Evolutionary conservation across 1,140 invertebrate species (phyloP), one percentile per base, ranked within the genome.

Genomic region (Leptestheria dahalacensis): DNA sequence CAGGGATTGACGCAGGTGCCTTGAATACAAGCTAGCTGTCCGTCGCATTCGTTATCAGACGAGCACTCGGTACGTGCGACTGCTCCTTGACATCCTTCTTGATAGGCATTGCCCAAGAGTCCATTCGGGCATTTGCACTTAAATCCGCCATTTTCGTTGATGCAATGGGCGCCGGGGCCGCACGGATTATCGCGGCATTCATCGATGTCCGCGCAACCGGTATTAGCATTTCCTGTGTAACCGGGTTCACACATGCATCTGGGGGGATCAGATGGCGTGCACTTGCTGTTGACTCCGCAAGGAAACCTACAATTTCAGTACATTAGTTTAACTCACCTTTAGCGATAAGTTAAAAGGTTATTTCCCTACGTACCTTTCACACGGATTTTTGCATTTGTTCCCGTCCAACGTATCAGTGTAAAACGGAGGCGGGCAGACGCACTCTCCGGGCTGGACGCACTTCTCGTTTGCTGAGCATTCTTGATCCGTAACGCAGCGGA

Each of bases 261-360:
- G 6, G 89, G 89, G 20, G 88, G 88, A 74, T 92, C 88, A 58
- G 82, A 87, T 3, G 89, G 87, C 3, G 85, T 88, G 68, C 91
- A 95, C 73, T 88, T 87, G 1, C 89, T 84, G 71, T 94, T 94
- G n/a, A 89, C 82, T 18, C 91, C 90, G 68, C 92, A 96, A 1
- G 84, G 81, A 69, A 86, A 56, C 25, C 33, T 41, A 24, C 50
- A 52, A 91, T 55, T n/a, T n/a, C n/a, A n/a, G n/a, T n/a, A n/a
- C n/a, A n/a, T n/a, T n/a, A n/a, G n/a, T n/a, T n/a, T n/a, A n/a
- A n/a, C n/a, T n/a, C n/a, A n/a, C n/a, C n/a, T n/a, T n/a, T n/a
- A n/a, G n/a, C n/a, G n/a, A n/a, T n/a, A n/a, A n/a, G n/a, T n/a
- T n/a, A n/a, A n/a, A n/a, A n/a, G n/a, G 41, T 20, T 1, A 24